A percentile compares a stretch with the other conserved stretches of the same genome.
These are phyloP conservation scores for Erebia aethiops DNA, from an alignment of 2,888 invertebrate species.

Conservation along the genomic window DNA sequence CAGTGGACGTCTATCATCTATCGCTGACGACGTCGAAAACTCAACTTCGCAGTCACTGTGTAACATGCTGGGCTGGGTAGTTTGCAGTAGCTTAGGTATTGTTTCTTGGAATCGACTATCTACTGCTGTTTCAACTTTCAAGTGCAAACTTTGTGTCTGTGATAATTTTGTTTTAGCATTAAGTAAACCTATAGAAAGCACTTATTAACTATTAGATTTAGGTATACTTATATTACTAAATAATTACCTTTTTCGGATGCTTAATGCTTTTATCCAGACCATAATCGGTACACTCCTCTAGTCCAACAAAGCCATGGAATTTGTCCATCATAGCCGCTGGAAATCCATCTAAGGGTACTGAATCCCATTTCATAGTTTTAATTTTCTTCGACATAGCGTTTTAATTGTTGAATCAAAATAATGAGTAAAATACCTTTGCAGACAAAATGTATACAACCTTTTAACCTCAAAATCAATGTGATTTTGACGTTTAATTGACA, in stretches of 20 bases:
- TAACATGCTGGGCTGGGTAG: too few species aligned
- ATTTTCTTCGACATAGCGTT: conserved; percentile 67
- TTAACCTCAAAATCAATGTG: conserved; percentile 5
- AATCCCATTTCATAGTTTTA: conserved; percentile 83
- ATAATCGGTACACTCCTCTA: conserved; percentile 90
- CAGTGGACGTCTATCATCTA: too few species aligned
- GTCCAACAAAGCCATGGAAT: conserved; percentile 88
- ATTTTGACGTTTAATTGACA: too few species aligned
- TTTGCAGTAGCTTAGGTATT: too few species aligned
- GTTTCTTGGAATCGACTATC: too few species aligned
- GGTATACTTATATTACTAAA: neutral
- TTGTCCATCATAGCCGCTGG: conserved; percentile 63
- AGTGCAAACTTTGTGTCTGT: too few species aligned
- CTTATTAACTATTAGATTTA: neutral
- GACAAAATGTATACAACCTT: neutral
- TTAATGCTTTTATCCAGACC: conserved; percentile 75
- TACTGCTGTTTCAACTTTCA: too few species aligned
- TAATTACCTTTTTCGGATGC: conserved; percentile 63
- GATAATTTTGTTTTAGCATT: too few species aligned
- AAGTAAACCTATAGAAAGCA: too few species aligned
- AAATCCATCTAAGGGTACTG: conserved; percentile 85
- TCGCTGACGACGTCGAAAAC: too few species aligned
- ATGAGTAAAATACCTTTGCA: neutral
- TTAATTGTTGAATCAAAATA: neutral
- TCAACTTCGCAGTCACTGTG: too few species aligned